Percentiles rank a stretch among this genome's conserved stretches.
phyloP scores from a whole-genome alignment of 1,140 invertebrate genomes.

The Antheraea pernyi region DNA sequence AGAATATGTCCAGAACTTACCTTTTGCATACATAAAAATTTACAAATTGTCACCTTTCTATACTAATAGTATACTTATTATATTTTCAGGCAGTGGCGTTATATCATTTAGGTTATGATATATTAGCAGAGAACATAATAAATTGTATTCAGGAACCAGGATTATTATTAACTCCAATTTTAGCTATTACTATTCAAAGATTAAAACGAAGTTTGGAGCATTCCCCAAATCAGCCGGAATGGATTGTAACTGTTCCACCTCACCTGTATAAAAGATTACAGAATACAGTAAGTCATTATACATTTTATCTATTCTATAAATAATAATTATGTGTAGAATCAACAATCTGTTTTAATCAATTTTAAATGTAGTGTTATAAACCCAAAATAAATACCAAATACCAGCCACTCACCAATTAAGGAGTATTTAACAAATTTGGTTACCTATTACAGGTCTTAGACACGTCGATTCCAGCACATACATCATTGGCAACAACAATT shows the following conservation, averaged over 20 bases:
- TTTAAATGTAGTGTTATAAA: no score
- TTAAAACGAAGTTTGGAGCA: constrained; percentile 60
- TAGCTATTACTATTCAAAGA: constrained; percentile 61
- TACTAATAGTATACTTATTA: constrained; percentile 1
- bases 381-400: no score
- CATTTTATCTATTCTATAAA: not conserved
- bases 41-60: no score
- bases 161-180: constrained; percentile 39
- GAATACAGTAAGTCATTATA: constrained; percentile 41
- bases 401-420: no score
- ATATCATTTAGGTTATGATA: constrained; percentile 62
- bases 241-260: constrained; percentile 62
- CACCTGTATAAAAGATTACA: constrained; percentile 63
- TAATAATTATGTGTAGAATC: no score
- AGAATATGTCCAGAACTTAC: no score
- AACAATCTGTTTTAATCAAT: not conserved
- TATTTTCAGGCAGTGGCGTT: constrained; percentile 52
- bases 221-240: constrained; percentile 55
- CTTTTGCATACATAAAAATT: no score
- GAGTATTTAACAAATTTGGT: not conserved
- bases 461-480: constrained; percentile 58
- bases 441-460: constrained; percentile 44
- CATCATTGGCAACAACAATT: constrained; percentile 51
- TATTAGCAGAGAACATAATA: constrained; percentile 46
- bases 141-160: constrained; percentile 40